These are phyloP conservation scores for Macrobrachium nipponense DNA, from an alignment of 1,140 invertebrate species.

Conservation along the genomic window DNA sequence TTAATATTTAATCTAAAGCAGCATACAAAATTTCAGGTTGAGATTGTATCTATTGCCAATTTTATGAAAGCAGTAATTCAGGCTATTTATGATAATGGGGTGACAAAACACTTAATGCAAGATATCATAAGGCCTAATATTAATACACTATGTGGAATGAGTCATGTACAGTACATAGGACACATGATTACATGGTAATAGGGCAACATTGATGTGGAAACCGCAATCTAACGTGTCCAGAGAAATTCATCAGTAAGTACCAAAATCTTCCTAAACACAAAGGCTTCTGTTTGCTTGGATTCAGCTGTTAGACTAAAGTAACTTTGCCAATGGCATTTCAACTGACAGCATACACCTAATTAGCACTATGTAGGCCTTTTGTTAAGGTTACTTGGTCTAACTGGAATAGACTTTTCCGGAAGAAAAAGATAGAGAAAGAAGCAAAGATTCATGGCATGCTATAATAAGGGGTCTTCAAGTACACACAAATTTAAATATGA, in stretches of 20 bases:
- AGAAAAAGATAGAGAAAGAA: too few relatives aligned
- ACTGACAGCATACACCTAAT: too few relatives aligned
- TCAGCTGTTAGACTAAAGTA: constrained; percentile 2
- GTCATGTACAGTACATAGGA: constrained; percentile 61
- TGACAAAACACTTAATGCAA: constrained; percentile 53
- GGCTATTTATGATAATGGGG: constrained; percentile 42
- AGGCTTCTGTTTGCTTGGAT: constrained; percentile 5
- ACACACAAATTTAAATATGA: constrained; percentile 29
- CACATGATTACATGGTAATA: constrained; percentile 57
- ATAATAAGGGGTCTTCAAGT: constrained; percentile 34
- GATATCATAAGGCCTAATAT: constrained; percentile 58
- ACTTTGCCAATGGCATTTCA: too few relatives aligned
- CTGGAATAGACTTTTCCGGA: too few relatives aligned
- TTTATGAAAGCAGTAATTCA: constrained; percentile 57
- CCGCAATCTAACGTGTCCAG: constrained; percentile 35
- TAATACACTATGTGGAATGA: constrained; percentile 61
- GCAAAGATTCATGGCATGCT: neutral
- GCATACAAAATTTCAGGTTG: constrained; percentile 57
- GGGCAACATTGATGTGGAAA: constrained; percentile 54
- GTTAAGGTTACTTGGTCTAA: too few relatives aligned
- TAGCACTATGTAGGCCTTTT: too few relatives aligned
- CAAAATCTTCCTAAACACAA: neutral
- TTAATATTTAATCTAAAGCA: constrained; percentile 58
- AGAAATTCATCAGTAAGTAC: constrained; percentile 7
- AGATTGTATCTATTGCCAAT: constrained; percentile 56